Percentiles rank a stretch among this genome's conserved stretches.
Evolutionary conservation across 2,888 invertebrate species (phyloP).

Genomic region (Mythimna lalbum): DNA sequence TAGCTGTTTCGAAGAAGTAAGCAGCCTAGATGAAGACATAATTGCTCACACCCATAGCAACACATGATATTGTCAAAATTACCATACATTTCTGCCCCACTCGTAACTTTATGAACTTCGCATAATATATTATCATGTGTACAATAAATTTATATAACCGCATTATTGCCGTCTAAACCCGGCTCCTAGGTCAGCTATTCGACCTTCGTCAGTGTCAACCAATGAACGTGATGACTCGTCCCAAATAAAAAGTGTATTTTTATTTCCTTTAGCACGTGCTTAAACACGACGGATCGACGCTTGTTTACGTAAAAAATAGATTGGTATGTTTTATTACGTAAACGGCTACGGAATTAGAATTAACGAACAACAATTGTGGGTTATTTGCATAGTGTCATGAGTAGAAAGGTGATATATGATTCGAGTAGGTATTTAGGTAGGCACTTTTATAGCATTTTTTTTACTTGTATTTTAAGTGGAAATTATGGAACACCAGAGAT

Average conservation of each 20-base stretch:
- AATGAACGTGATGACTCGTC: constrained; percentile 50
- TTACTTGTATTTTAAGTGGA: background rate
- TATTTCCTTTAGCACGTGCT: constrained; percentile 44
- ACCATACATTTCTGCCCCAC: background rate
- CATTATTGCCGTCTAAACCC: constrained; percentile 34
- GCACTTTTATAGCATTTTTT: too few species aligned
- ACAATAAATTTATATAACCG: constrained; percentile 23
- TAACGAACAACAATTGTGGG: constrained; percentile 18
- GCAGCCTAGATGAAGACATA: background rate
- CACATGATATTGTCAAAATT: background rate
- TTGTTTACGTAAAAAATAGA: constrained; percentile 51
- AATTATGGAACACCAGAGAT: background rate
- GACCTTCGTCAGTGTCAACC: constrained; percentile 64
- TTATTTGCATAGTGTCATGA: constrained; percentile 4
- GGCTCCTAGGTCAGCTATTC: constrained; percentile 36
- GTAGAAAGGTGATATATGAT: constrained; percentile 14
- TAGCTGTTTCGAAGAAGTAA: too few species aligned
- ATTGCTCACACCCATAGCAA: background rate
- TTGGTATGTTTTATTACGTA: constrained; percentile 39
- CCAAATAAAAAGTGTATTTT: constrained; percentile 56
- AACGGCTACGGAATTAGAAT: constrained; percentile 31
- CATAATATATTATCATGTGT: background rate
- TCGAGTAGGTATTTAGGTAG: constrained; percentile 3
- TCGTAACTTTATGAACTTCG: background rate
- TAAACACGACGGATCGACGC: constrained; percentile 12